Conservation (phyloP, 1,140 invertebrate genomes). For the Cryptotermes secundus region DNA sequence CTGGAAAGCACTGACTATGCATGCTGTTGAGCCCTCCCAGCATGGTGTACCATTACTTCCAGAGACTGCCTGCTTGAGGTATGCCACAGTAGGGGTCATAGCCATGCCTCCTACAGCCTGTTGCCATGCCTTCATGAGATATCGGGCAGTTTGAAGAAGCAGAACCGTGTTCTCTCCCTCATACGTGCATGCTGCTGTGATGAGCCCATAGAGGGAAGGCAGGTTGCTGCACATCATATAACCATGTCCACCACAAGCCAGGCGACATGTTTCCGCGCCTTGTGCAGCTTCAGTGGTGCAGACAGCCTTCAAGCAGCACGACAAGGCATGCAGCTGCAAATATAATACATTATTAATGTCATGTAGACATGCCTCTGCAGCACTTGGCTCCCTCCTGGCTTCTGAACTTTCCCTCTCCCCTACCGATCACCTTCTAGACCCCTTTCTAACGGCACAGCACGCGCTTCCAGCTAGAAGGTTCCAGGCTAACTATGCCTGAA, state of each 20-base stretch:
- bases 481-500: no score
- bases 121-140: slow-evolving; percentile 71
- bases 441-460: no score
- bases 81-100: slow-evolving; percentile 66
- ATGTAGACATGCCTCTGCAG: no score
- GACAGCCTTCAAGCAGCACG: slow-evolving; percentile 89
- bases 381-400: no score
- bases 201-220: slow-evolving; percentile 75
- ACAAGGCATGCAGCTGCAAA: slow-evolving; percentile 76
- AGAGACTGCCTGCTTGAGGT: slow-evolving; percentile 51
- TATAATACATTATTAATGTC: no score
- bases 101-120: slow-evolving; percentile 56
- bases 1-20: slow-evolving; percentile 65
- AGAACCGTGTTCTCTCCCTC: slow-evolving; percentile 95
- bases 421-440: no score
- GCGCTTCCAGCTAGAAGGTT: no score
- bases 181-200: slow-evolving; percentile 86
- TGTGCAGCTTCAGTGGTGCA: slow-evolving; percentile 70
- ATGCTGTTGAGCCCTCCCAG: slow-evolving; percentile 63
- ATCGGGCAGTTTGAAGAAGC: slow-evolving; percentile 82
- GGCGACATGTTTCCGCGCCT: slow-evolving; percentile 76
- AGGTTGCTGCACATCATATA: slow-evolving; percentile 85
- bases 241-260: slow-evolving; percentile 91
- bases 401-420: no score
- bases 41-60: slow-evolving; percentile 34